Evolutionary conservation across 2,113 vertebrate genomes (phyloP).

Genomic region (Lagopus leucura): DNA sequence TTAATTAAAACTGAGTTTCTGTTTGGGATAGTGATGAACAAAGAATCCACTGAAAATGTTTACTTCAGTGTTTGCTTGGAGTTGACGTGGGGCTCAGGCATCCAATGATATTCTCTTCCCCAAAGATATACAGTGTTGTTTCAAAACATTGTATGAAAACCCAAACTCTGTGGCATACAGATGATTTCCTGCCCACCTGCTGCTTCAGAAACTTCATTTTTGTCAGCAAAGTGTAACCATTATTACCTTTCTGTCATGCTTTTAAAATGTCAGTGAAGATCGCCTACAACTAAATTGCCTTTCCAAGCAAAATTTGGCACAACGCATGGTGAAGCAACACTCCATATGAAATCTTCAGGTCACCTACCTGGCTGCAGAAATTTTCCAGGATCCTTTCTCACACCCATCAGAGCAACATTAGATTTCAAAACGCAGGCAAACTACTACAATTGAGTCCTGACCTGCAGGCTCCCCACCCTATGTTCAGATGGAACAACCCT

Average conservation of each 20-base stretch:
- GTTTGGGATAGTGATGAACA: not conserved
- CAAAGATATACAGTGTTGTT: not conserved
- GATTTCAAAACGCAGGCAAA: not conserved
- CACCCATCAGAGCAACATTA: not conserved
- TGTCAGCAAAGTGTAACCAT: not conserved
- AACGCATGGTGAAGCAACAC: fast-evolving
- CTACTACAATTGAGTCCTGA: not conserved
- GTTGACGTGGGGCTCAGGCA: not conserved
- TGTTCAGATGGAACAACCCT: too few species aligned
- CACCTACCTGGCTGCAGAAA: not conserved
- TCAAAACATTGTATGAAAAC: not conserved
- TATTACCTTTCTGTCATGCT: not conserved
- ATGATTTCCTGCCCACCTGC: not conserved
- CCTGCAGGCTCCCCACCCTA: fast-evolving
- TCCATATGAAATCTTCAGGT: not conserved
- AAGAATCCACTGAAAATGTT: not conserved
- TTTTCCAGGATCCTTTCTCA: not conserved
- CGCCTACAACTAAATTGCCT: not conserved
- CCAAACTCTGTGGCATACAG: not conserved
- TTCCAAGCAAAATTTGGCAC: not conserved
- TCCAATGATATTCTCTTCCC: not conserved
- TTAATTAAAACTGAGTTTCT: not conserved
- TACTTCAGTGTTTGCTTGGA: not conserved
- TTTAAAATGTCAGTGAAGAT: not conserved
- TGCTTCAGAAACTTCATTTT: not conserved